Evolutionary conservation across 2,888 invertebrate species (phyloP).

Genomic region (Lasioglossum marginatum): DNA sequence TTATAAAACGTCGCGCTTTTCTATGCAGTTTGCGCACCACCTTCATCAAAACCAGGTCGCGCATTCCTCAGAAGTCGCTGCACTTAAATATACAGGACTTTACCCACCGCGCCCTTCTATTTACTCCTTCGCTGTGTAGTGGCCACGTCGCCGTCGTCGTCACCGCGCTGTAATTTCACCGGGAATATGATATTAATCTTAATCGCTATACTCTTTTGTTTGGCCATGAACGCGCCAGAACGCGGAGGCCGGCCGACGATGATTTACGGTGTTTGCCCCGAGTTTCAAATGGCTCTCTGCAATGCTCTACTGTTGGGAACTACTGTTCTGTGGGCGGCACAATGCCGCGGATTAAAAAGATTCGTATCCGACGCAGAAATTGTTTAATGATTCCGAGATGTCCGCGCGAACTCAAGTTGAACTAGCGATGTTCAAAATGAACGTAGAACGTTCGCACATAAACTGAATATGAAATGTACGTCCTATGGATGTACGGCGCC

Average conservation of each 20-base stretch:
- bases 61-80: slow-evolving; percentile 56
- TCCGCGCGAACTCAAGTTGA: neutral
- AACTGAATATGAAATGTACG: no score
- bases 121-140: neutral
- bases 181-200: slow-evolving; percentile 24
- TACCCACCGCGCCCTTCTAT: neutral
- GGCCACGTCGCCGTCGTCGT: neutral
- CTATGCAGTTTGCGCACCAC: slow-evolving; percentile 44
- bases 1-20: slow-evolving; percentile 63
- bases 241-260: neutral
- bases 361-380: neutral
- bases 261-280: neutral
- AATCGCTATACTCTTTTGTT: slow-evolving; percentile 8
- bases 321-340: neutral
- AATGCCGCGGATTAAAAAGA: neutral
- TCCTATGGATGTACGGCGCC: no score
- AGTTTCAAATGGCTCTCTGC: neutral
- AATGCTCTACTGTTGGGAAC: neutral
- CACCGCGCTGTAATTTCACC: slow-evolving; percentile 14
- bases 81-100: slow-evolving; percentile 40
- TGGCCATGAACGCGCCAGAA: neutral
- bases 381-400: neutral
- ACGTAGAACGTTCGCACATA: no score
- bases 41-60: slow-evolving; percentile 60
- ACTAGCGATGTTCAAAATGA: no score